These are phyloP conservation scores for Cephus pygmeus DNA, from an alignment of 2,888 invertebrate genomes.

Conservation along the genomic window DNA sequence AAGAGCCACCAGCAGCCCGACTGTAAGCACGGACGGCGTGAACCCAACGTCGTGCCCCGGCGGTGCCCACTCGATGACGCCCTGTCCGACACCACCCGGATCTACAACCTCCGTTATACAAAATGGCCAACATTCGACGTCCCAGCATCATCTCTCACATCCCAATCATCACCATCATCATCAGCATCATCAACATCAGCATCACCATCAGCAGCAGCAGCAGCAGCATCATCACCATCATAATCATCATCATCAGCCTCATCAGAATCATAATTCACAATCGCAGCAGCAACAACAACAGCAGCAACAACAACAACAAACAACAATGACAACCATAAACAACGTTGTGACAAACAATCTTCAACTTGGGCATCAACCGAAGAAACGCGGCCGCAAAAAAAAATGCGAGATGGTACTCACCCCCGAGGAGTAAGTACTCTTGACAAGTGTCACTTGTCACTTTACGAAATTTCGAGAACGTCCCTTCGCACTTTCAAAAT, in stretches of 20 bases:
- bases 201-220: constrained; percentile 51
- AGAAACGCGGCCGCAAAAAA: constrained; percentile 89
- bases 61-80: constrained; percentile 50
- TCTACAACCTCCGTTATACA: constrained; percentile 24
- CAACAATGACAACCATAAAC: constrained; percentile 55
- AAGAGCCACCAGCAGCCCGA: constrained; percentile 67
- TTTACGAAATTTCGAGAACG: background rate
- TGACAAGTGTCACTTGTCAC: background rate
- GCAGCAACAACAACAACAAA: constrained; percentile 27
- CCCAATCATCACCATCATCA: constrained; percentile 39
- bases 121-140: background rate
- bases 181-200: constrained; percentile 47
- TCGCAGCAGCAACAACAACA: constrained; percentile 26
- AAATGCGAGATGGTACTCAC: constrained; percentile 70
- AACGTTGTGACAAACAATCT: constrained; percentile 54
- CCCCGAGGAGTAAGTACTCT: constrained; percentile 63
- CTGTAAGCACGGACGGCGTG: constrained; percentile 33
- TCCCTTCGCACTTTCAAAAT: background rate
- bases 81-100: constrained; percentile 57
- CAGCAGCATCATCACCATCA: constrained; percentile 49
- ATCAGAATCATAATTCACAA: constrained; percentile 47
- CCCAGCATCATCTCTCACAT: constrained; percentile 32
- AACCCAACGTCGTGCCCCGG: constrained; percentile 57
- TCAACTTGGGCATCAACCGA: constrained; percentile 69
- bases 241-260: constrained; percentile 34